Evolutionary conservation across 2,113 vertebrate species (phyloP), one percentile per base, ranked within the genome.

Genomic region (Myanophis thanlyinensis): DNA sequence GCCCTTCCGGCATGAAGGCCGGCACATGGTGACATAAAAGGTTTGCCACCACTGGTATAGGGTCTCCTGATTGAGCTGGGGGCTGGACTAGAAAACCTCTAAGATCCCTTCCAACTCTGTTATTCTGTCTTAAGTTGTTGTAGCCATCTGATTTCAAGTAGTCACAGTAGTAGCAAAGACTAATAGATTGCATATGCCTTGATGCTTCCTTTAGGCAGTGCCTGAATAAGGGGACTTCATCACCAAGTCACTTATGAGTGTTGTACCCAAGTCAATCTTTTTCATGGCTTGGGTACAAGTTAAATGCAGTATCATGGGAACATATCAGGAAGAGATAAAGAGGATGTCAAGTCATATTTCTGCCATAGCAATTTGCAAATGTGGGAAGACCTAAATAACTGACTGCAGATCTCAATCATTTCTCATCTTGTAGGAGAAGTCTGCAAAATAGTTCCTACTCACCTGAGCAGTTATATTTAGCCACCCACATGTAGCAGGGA

Each of bases 381-480:
- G 73, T 2, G 35, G 35, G 35, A 80, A 44, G 35, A 80, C 30
- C 30, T 40, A 10, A 40, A 44, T 30, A 44, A 40, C 2, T 10
- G 49, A 86, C 44, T 9, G 56, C 18, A 48, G 0, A 0, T 2
- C 1, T 67, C n/a, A 30, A 1, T 2, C 0, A 89, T 85, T 18
- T 49, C 92, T 87, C n/a, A 48, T 0, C 12, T 84, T 80, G 22
- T 62, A n/a, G 4, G 15, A 35, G 1, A 35, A 13, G 5, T 9
- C 59, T 40, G 88, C 0, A 4, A 67, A 7, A 89, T 85, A 89
- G 73, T 27, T 2, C 7, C 1, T 0, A 2, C 97, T 96, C 94
- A 98, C 97, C 96, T 96, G 94, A 5, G 96, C 1, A 0, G n/a
- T 97, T 84, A 93, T 86, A 3, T 97, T 97, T 56, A 97, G 91